Conservation (phyloP, 2,888 invertebrate species). For the Galerucella calmariensis region DNA sequence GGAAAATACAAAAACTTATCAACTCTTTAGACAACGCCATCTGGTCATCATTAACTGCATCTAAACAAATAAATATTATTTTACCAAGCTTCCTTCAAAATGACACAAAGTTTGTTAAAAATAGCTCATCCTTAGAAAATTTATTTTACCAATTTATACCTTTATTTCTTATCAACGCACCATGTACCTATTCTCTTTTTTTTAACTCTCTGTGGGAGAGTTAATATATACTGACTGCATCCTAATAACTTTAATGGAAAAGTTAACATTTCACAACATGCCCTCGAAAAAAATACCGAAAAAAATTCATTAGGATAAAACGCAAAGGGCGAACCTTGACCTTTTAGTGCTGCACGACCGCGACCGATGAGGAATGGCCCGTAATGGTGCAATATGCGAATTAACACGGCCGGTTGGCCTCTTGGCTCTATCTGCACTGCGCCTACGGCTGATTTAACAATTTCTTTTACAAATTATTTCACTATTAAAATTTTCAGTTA, state of each 20-base stretch:
- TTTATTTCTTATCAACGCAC: too few species aligned
- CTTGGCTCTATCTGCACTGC: conserved; percentile 24
- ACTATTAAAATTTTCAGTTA: background rate
- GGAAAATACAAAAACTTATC: too few species aligned
- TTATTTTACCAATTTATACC: too few species aligned
- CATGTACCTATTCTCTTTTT: too few species aligned
- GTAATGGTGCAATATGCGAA: conserved; percentile 31
- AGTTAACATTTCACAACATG: conserved; percentile 5
- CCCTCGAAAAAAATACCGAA: background rate
- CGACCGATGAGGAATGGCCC: conserved; percentile 23
- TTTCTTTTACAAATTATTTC: background rate
- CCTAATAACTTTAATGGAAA: conserved; percentile 6
- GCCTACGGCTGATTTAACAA: conserved; percentile 12
- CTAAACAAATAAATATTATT: too few species aligned
- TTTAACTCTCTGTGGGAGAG: too few species aligned
- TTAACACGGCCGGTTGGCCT: conserved; percentile 17
- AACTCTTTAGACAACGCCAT: too few species aligned
- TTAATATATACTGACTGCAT: background rate
- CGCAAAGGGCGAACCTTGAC: conserved; percentile 33
- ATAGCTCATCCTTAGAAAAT: too few species aligned
- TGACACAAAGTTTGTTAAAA: too few species aligned
- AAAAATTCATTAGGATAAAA: conserved; percentile 32
- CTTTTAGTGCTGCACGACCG: conserved; percentile 24
- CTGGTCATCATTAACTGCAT: too few species aligned
- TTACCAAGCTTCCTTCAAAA: too few species aligned